Base-by-base conservation (phyloP, 30 jellyfish, hydroid and myxozoan genomes). In the Pelagia noctiluca region DNA sequence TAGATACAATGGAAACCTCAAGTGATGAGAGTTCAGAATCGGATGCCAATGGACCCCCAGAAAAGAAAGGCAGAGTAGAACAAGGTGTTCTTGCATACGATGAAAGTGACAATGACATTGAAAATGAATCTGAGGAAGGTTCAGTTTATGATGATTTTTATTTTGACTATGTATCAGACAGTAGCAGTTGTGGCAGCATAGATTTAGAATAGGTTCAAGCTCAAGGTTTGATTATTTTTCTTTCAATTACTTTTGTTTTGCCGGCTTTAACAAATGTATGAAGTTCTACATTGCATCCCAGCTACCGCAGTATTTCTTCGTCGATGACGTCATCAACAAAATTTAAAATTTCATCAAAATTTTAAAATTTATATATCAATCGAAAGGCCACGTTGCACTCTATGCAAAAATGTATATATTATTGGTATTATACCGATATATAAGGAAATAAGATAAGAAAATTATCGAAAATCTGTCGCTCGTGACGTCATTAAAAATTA, bases 51-150 rank as follows among this genome's bases (percentile, higher is more conserved):
- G 63, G 35, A 29, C 61, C 60, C 80, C 80, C 80, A 2, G 35
- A 67, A 67, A 67, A 67, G 80, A 67, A 67, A 32, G 80, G 35
- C 63, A 67, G 80, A 67, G 80, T 63, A 67, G 80, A 67, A 67
- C 60, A 67, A 32, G 57, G 23, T 30, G 63, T 30, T 67, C 19
- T 30, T 67, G 26, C 68, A 52, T 10, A 52, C 26, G 68, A 52
- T 10, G 68, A 52, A 3, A 3, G 21, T 52, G 26, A 52, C 16
- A 30, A 52, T 52, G 68, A 52, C 21, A 52, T 3, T 52, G 68
- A 52, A 52, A 52, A 69, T 69, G 82, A 69, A 1, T 37, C 47
- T 69, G 66, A 69, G 35, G 82, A 69, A 10, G 82, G 50, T 31
- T 64, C 47, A 18, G 42, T 25, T 69, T 37, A 34, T 69, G 82